Evolutionary conservation across 2,888 invertebrate species (phyloP), one percentile per base, ranked within the genome.

Genomic region (Gandaritis pyraliata): DNA sequence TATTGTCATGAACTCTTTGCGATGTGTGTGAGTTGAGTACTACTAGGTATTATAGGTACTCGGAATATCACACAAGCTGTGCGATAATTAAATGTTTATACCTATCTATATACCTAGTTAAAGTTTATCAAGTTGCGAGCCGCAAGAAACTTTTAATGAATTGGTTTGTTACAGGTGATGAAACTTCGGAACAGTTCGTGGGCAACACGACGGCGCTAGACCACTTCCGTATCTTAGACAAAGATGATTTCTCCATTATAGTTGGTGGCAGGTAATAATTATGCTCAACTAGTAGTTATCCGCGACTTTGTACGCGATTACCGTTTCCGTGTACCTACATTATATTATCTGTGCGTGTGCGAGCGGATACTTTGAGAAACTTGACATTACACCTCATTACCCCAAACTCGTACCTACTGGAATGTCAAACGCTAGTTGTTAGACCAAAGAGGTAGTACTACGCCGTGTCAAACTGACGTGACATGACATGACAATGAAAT

Each of bases 201-300:
- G 97, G 97, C 75, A 97, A 97, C 87, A 93, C 94, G 76, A 95
- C 96, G 71, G 94, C 94, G 80, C 94, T 95, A 76, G 97, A 98
- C 87, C 96, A 97, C 89, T 98, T 98, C 93, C 96, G 96, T 85
- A 94, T 98, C 81, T 94, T 98, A 87, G 96, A 97, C 88, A 95
- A 95, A 87, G 96, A 98, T 88, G 95, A 96, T 76, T 95, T 95
- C 83, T 96, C 96, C 64, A 94, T 98, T 78, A 94, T 98, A 80
- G 95, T 98, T 76, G 98, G 98, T 75, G 98, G 97, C 80, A 96
- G 96, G 97, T 97, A 93, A 93, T 92, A 46, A 33, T 12, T 45
- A 45, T 60, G 23, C n/a, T n/a, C n/a, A n/a, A n/a, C n/a, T n/a
- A n/a, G n/a, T n/a, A n/a, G n/a, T n/a, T n/a, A n/a, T n/a, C n/a